Conservation (phyloP, 2,888 invertebrate genomes). For the Balanococcus diminutus region DNA sequence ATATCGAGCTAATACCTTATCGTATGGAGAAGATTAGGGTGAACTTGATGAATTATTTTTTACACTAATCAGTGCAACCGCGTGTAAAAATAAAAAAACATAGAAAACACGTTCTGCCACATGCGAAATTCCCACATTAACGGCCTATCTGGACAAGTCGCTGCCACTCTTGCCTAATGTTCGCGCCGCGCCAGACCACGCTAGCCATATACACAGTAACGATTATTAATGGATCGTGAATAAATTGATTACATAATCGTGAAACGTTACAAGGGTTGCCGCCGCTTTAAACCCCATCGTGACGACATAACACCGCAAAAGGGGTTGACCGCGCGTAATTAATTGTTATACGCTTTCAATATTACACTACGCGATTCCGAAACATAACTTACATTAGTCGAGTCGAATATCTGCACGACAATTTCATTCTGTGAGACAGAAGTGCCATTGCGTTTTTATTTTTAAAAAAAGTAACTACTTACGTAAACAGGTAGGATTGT, state of each 20-base stretch:
- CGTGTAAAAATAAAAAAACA: conserved; percentile 37
- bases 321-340: conserved; percentile 37
- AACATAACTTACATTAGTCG: neutral
- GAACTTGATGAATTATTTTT: conserved; percentile 36
- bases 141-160: conserved; percentile 25
- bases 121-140: conserved; percentile 52
- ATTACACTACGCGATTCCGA: neutral
- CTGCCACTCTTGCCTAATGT: conserved; percentile 20
- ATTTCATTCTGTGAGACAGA: no score
- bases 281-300: neutral
- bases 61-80: conserved; percentile 46
- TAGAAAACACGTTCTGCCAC: conserved; percentile 1
- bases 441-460: no score
- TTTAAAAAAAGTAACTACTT: no score
- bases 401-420: neutral
- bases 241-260: conserved; percentile 53
- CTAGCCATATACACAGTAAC: conserved; percentile 35
- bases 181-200: neutral
- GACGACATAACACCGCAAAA: conserved; percentile 4
- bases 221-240: conserved; percentile 53
- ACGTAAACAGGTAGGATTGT: no score
- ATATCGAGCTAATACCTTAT: neutral
- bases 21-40: neutral
- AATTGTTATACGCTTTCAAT: conserved; percentile 32
- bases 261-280: conserved; percentile 50